Conservation (phyloP, 2,888 invertebrate species). For the Buathra laborator region DNA sequence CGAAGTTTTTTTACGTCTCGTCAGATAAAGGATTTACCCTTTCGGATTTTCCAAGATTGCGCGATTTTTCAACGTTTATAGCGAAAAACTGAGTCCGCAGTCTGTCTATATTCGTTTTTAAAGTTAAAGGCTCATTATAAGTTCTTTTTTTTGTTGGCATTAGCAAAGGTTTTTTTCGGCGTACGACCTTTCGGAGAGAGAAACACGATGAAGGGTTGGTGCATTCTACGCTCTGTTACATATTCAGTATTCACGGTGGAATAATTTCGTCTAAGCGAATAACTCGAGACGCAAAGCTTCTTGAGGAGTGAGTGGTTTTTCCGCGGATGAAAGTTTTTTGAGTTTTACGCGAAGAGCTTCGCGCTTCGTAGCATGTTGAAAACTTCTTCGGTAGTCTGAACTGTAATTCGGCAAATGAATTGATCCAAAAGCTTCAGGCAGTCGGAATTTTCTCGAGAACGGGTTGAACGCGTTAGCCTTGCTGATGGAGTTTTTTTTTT, state of each 20-base stretch:
- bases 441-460: constrained; percentile 41
- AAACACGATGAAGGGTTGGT: not conserved
- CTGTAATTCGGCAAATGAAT: constrained; percentile 56
- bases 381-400: constrained; percentile 25
- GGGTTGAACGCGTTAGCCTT: not conserved
- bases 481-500: not conserved
- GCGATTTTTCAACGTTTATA: not conserved
- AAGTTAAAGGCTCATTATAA: not conserved
- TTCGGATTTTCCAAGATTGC: not conserved
- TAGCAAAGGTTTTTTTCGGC: not conserved
- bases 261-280: constrained; percentile 32
- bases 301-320: constrained; percentile 21
- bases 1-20: not conserved
- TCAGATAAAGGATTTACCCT: not conserved
- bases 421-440: constrained; percentile 17
- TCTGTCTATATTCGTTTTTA: not conserved
- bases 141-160: not conserved
- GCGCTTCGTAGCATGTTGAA: constrained; percentile 28
- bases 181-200: not conserved
- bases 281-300: not conserved
- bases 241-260: constrained; percentile 33
- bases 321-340: constrained; percentile 24
- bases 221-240: constrained; percentile 3
- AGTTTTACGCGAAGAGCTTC: constrained; percentile 30
- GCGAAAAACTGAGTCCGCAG: not conserved